Evolutionary conservation across 2,113 vertebrate genomes (phyloP), one percentile per base, ranked within the genome.

Genomic region (Saimiri boliviensis): DNA sequence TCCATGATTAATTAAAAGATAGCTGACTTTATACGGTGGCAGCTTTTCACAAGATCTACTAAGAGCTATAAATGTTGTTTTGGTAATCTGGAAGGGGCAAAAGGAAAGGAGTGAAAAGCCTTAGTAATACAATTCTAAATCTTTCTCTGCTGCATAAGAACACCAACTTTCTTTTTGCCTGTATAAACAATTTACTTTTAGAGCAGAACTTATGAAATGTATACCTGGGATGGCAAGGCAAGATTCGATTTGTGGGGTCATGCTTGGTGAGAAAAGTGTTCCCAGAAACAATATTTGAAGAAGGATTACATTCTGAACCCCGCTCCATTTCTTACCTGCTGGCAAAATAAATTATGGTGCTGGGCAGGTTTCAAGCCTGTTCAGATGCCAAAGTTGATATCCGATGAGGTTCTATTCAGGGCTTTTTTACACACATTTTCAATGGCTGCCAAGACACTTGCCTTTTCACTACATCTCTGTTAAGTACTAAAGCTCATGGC

Each of bases 211-310:
- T 89, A 90, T 82, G 94, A 98, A 98, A 98, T 98, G 97, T 85
- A 63, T 91, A 93, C 68, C 47, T 94, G 47, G 93, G 94, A 97
- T 96, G 95, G 96, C 97, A 98, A 98, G 90, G 97, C 85, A 96
- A 98, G 97, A 98, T 98, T 98, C 91, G 98, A 98, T 98, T 98
- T 98, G 92, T 82, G 97, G 95, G 68, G 94, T 98, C 98, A 96
- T 77, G 92, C 94, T 98, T 98, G 92, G 97, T 98, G 98, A 98
- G 98, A 98, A 98, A 98, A 98, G 45, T 98, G 96, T 56, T 98
- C 97, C 96, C 97, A 99, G 98, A 87, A 98, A 98, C 93, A 98
- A 98, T 98, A 98, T 97, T 98, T 98, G 19, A 97, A 98, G 89
- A 98, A 98, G 89, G 89, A 98, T 98, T 98, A 97, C 93, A 47